These are phyloP conservation scores for Andrena marginata DNA, from an alignment of 2,888 invertebrate genomes.

Conservation along the genomic window DNA sequence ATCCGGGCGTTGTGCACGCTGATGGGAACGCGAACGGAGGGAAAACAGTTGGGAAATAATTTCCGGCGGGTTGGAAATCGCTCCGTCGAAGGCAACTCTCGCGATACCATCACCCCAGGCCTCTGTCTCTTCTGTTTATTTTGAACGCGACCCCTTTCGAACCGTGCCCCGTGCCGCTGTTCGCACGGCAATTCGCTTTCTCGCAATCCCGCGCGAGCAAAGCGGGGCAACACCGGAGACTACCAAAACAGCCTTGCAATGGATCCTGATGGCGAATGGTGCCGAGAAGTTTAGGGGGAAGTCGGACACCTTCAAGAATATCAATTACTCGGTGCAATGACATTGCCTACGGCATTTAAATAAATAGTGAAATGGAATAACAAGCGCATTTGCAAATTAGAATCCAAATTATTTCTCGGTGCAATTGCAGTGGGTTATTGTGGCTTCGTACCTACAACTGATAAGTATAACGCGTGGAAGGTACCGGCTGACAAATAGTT, in stretches of 20 bases:
- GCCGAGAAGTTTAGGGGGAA: background rate
- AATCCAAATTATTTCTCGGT: too few relatives aligned
- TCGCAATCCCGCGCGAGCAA: slow-evolving; percentile 20
- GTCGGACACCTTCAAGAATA: background rate
- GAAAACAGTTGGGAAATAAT: slow-evolving; percentile 1
- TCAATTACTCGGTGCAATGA: background rate
- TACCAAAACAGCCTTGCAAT: background rate
- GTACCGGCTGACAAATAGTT: background rate
- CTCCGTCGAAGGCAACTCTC: slow-evolving; percentile 13
- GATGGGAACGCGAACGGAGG: slow-evolving; percentile 4
- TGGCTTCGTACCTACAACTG: too few relatives aligned
- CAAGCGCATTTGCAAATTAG: too few relatives aligned
- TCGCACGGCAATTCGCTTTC: slow-evolving; percentile 20
- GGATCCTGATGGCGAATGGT: background rate
- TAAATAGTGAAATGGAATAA: too few relatives aligned
- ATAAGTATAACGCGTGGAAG: too few relatives aligned
- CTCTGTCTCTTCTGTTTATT: slow-evolving; percentile 19
- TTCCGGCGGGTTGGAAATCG: slow-evolving; percentile 9
- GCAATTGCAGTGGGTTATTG: too few relatives aligned
- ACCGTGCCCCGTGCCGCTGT: background rate
- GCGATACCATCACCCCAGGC: slow-evolving; percentile 6
- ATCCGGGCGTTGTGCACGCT: slow-evolving; percentile 11
- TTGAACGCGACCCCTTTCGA: slow-evolving; percentile 17
- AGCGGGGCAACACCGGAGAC: background rate
- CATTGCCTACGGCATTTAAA: background rate